phyloP scores from a whole-genome alignment of 2,113 vertebrate genomes.

The Corydoras maculifer region DNA sequence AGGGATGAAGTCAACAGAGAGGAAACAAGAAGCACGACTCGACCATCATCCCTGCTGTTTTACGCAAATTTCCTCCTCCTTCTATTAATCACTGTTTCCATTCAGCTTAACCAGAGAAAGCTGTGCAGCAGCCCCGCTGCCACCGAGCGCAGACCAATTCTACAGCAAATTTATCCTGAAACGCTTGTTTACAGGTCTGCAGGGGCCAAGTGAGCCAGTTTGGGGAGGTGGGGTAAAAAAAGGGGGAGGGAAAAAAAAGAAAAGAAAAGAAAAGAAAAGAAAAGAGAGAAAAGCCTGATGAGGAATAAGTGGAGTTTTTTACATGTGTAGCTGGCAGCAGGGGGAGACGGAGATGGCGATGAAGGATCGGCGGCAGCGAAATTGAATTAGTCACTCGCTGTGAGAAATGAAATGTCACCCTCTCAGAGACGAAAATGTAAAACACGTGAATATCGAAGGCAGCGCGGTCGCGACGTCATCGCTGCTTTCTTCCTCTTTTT shows the following conservation, averaged over 20 bases:
- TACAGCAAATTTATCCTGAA: conserved; percentile 26
- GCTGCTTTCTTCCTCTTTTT: conserved; percentile 38
- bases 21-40: background rate
- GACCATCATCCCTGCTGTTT: background rate
- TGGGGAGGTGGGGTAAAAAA: conserved; percentile 25
- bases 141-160: background rate
- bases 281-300: background rate
- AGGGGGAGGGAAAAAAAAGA: too few species aligned
- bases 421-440: conserved; percentile 62
- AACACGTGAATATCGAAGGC: conserved; percentile 62
- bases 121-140: conserved; percentile 25
- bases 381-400: conserved; percentile 64
- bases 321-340: conserved; percentile 32
- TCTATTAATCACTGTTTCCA: conserved; percentile 30
- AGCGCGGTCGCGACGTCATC: conserved; percentile 46
- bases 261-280: too few species aligned
- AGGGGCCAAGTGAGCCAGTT: conserved; percentile 26
- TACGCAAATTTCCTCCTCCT: conserved; percentile 3
- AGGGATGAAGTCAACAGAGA: background rate
- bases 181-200: conserved; percentile 23
- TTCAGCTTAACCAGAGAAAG: conserved; percentile 46
- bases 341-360: conserved; percentile 47
- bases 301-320: conserved; percentile 29
- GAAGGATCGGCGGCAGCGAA: conserved; percentile 59
- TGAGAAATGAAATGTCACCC: conserved; percentile 68